Percentiles rank a stretch among this genome's conserved stretches.
These are phyloP conservation scores for Polylopha cassiicola DNA, from an alignment of 2,888 invertebrate genomes.

Conservation along the genomic window DNA sequence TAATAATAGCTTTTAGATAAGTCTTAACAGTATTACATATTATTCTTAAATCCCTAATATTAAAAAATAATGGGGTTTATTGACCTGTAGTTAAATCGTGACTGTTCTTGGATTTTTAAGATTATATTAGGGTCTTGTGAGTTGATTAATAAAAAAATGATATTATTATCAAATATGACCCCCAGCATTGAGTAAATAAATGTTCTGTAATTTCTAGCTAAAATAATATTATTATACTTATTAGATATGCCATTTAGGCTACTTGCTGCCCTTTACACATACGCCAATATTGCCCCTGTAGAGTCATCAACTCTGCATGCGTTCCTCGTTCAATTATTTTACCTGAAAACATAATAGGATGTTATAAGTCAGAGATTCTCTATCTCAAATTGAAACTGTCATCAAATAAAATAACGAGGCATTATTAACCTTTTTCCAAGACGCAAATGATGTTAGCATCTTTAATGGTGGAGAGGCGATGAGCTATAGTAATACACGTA, in stretches of 20 bases:
- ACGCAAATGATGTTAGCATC: constrained; percentile 92
- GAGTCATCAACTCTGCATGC: constrained; percentile 81
- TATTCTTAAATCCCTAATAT: no score
- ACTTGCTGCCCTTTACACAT: constrained; percentile 73
- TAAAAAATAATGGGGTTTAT: no score
- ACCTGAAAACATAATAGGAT: constrained; percentile 61
- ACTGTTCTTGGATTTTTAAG: no score
- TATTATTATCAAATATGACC: no score
- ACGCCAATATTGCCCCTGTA: constrained; percentile 80
- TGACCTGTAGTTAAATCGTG: no score
- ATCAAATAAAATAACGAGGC: not conserved
- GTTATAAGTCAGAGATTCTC: not conserved
- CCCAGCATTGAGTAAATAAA: no score
- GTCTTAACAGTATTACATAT: no score
- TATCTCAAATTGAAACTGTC: constrained; percentile 1
- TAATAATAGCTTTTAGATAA: no score
- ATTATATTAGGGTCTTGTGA: no score
- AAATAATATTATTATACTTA: not conserved
- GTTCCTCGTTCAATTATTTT: constrained; percentile 85
- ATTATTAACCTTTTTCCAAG: constrained; percentile 80
- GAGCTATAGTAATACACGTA: constrained; percentile 92
- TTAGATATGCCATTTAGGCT: constrained; percentile 28
- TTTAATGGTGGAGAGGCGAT: constrained; percentile 88
- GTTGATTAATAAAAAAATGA: no score
- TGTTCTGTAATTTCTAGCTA: no score